Base-by-base conservation (phyloP, 2,797 vertebrate species). In the Phataginus tetradactyla region DNA sequence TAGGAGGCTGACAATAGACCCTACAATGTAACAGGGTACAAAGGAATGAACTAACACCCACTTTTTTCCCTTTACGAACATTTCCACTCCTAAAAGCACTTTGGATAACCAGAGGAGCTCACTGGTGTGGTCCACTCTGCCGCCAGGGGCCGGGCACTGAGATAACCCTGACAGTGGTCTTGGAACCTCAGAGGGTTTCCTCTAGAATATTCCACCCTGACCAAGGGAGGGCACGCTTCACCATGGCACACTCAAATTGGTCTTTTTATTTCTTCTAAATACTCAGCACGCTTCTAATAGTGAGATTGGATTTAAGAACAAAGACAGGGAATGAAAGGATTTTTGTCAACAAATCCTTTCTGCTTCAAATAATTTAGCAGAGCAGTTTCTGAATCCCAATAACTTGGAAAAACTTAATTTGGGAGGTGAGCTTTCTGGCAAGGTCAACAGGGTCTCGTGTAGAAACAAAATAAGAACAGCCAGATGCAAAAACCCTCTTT, bases 181-280 rank as follows among this genome's bases (percentile, higher is more conserved):
- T 18, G 29, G 74, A 21, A 39, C 61, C 45, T 29, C 37, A 4
- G 11, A 71, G 32, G 63, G 1, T 4, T 6, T 29, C 21, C 14
- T n/a, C 37, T 27, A n/a, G 61, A 83, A 10, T 4, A 12, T 18
- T 32, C 89, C 0, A 12, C 14, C 42, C 29, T 12, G 5, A 27
- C 32, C 34, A 1, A 37, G 25, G 7, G 10, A 51, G 25, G 21
- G 3, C 17, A 0, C 0, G 1, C 20, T 49, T 57, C 15, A 6
- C n/a, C 55, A 42, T 3, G n/a, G 13, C 8, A 10, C 32, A 18
- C 15, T 15, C 7, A 5, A 29, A 39, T 7, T 18, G 10, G 1
- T 1, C 37, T 71, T 61, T 45, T 29, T 8, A 11, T 42, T 37
- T 23, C 34, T 71, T 37, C 64, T 34, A 49, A 25, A 20, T 18